Evolutionary conservation across 2,888 invertebrate species (phyloP), one percentile per base, ranked within the genome.

Genomic region (Erannis defoliaria): DNA sequence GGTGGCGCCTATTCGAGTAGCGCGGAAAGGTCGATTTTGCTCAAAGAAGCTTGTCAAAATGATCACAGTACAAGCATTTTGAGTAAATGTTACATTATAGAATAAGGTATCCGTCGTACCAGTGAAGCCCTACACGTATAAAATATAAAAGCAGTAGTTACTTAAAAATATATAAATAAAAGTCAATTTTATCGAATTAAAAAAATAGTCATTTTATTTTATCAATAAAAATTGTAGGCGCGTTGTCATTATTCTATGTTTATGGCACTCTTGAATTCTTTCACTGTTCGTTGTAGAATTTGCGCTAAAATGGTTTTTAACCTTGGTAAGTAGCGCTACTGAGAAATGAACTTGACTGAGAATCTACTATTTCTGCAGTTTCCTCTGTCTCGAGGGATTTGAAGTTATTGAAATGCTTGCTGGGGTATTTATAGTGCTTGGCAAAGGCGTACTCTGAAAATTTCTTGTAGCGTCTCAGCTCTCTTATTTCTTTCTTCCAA

Each of bases 381-480:
- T 50, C 55, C 21, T 16, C n/a, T 9, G 53, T 40, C 10, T 60
- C 55, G 6, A 14, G 6, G 0, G 56, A 57, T 37, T 29, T 57
- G 29, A 62, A 62, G 4, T 58, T 19, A 8, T 46, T 55, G 29
- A 55, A 65, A 5, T 0, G 9, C 18, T 55, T 58, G 21, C 26
- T 51, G 2, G 64, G 58, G 10, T 19, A 62, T 31, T 33, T 58
- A 31, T 58, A 58, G 33, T 88, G 81, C 68, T 82, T 86, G 19
- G 84, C 84, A 38, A 89, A 89, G 0, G 83, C 81, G 0, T 82
- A 68, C 59, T 86, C 88, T 0, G 86, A 71, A 56, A 77, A 81
- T 66, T 79, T 83, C 55, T 81, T 82, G 55, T 80, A 90, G 48
- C 67, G 46, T 74, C 48, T 62, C 75, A 29, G 66, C 77, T 88